phyloP scores from a whole-genome alignment of 2,113 vertebrate species.

The Willisornis vidua region DNA sequence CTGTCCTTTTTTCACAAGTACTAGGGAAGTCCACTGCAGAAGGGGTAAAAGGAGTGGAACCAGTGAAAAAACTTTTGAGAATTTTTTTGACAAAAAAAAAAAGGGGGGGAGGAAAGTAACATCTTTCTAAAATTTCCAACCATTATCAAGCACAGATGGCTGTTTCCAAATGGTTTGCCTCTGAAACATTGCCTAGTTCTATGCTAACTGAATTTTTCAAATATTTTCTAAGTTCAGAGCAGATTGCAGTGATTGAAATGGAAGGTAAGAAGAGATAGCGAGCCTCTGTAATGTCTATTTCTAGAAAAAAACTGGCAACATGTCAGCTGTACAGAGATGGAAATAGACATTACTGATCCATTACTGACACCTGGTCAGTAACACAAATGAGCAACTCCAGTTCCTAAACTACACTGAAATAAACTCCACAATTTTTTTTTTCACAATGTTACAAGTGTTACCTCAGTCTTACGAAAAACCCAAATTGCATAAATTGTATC shows the following conservation, averaged over 20 bases:
- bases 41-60: neutral
- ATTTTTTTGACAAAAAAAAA: neutral
- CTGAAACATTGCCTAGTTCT: neutral
- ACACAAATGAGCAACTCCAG: neutral
- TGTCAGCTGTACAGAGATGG: neutral
- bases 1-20: neutral
- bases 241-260: conserved; percentile 33
- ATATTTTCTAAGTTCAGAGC: conserved; percentile 7
- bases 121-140: neutral
- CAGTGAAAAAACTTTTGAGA: neutral
- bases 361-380: neutral
- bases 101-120: neutral
- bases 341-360: neutral
- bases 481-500: neutral
- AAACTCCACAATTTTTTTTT: neutral
- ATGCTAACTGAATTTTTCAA: conserved; percentile 1
- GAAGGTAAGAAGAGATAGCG: conserved; percentile 6
- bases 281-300: conserved; percentile 12
- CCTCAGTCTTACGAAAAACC: neutral
- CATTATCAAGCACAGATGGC: conserved; percentile 30
- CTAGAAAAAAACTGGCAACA: neutral
- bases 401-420: neutral
- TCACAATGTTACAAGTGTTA: neutral
- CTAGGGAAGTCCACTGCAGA: neutral
- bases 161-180: conserved; percentile 41